Evolutionary conservation across 2,888 invertebrate genomes (phyloP), one percentile per base, ranked within the genome.

Genomic region (Noctua pronuba): DNA sequence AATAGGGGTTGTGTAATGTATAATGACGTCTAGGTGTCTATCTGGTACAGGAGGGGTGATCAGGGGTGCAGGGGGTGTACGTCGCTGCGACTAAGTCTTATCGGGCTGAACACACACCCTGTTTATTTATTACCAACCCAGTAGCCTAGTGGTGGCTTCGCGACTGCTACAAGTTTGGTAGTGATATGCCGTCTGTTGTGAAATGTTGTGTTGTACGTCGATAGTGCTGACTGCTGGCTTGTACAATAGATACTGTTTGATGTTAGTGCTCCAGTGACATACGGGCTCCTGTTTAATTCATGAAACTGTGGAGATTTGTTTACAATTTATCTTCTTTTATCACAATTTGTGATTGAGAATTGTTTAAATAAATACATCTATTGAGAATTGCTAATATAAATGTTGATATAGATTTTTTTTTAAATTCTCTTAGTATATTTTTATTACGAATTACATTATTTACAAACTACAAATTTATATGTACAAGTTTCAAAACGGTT

Each of bases 61-160:
- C 88, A 86, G 88, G 88, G 88, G 74, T 78, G 76, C 73, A 77
- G 82, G 83, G 88, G 83, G 86, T 86, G 90, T 88, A 88, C 83
- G 91, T 91, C 87, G 89, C 88, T 90, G 86, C 89, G 88, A 90
- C 91, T 91, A 85, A 88, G 93, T 93, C 95, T 96, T 96, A 97
- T 97, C 96, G 93, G 93, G 90, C 90, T 91, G 91, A 92, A 92
- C 95, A 95, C 95, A 96, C 95, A 92, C 95, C 93, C 92, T 95
- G 96, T 95, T 94, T 96, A 96, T 96, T 96, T 95, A 96, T 94
- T 94, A 92, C 92, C 91, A 93, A 92, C 94, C 92, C 89, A 93
- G 90, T 93, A 92, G 89, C 90, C 92, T 91, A 92, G 90, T 93
- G 85, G 88, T 89, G 86, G 89, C 90, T 87, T 85, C 88, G 84